Conservation (phyloP, 1,140 invertebrate species). For the Leptinotarsa undecemlineata region DNA sequence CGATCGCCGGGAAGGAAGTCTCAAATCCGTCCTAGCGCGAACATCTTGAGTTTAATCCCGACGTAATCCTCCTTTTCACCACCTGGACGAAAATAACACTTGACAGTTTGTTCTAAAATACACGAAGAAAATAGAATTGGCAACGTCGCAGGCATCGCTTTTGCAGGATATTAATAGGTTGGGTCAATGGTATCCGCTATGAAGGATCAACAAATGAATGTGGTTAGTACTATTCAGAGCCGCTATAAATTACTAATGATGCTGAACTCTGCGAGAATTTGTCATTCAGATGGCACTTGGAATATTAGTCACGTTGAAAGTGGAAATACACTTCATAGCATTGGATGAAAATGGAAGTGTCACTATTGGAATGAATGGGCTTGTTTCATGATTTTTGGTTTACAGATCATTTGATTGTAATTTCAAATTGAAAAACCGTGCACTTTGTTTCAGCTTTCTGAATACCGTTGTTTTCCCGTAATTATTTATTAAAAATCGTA, state of each 20-base stretch:
- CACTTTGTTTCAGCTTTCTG: too few species aligned
- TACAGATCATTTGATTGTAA: too few species aligned
- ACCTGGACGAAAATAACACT: constrained; percentile 19
- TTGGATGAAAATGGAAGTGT: too few species aligned
- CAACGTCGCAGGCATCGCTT: neutral
- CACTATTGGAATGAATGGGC: too few species aligned
- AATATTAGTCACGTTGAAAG: too few species aligned
- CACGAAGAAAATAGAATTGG: constrained; percentile 11
- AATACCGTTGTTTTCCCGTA: too few species aligned
- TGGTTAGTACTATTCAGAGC: constrained; percentile 2
- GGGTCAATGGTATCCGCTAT: constrained; percentile 4
- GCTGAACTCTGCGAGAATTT: neutral
- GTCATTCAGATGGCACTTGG: neutral
- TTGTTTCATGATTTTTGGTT: too few species aligned
- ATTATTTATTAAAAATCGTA: too few species aligned
- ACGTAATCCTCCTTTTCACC: constrained; percentile 12
- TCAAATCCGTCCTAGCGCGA: constrained; percentile 13
- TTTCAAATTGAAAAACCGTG: too few species aligned
- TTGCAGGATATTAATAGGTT: neutral
- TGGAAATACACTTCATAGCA: too few species aligned
- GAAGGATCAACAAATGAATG: neutral
- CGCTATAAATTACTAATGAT: neutral
- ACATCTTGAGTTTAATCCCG: constrained; percentile 20
- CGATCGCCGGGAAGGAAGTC: constrained; percentile 11
- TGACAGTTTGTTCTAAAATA: constrained; percentile 12